These are phyloP conservation scores for Hormiphora californensis DNA, from an alignment of 37 sponge, comb jelly and placozoan genomes.

Conservation along the genomic window DNA sequence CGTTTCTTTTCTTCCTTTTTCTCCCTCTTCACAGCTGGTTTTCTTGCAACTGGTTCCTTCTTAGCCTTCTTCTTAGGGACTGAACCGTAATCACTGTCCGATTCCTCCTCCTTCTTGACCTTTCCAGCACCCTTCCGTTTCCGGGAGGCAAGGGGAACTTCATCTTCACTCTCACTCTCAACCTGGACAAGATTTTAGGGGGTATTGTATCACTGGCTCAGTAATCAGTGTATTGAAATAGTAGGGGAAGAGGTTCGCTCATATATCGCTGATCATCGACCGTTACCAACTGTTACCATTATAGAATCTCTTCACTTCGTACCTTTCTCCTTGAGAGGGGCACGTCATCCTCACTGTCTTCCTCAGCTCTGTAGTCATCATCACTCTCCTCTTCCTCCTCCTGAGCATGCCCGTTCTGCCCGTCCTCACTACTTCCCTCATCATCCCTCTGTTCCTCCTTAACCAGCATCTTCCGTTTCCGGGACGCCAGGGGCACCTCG, in stretches of 20 bases:
- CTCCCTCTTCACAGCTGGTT: conserved; percentile 1
- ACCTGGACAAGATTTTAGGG: neutral
- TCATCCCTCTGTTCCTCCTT: conserved; percentile 1
- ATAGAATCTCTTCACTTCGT: neutral
- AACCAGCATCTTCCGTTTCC: conserved; percentile 49
- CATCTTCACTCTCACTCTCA: conserved; percentile 47
- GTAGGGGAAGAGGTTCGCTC: neutral
- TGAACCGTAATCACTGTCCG: conserved; percentile 15
- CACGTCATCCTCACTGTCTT: conserved; percentile 51
- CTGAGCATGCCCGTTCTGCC: neutral
- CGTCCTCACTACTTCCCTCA: neutral
- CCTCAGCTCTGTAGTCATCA: neutral
- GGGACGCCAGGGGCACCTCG: conserved; percentile 47
- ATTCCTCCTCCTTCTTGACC: conserved; percentile 30
- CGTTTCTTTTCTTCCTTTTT: neutral
- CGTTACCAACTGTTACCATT: too few species aligned
- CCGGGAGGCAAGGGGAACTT: conserved; percentile 42
- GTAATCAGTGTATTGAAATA: neutral
- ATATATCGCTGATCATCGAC: neutral
- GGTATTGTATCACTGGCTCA: neutral
- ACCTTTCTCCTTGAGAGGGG: conserved; percentile 37
- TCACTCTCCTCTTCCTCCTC: conserved; percentile 18
- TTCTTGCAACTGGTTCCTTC: neutral
- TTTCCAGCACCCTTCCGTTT: neutral
- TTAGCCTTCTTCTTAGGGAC: conserved; percentile 40